Conservation (phyloP, 2,797 vertebrate species). For the Parauchenoglanis ngamensis region DNA sequence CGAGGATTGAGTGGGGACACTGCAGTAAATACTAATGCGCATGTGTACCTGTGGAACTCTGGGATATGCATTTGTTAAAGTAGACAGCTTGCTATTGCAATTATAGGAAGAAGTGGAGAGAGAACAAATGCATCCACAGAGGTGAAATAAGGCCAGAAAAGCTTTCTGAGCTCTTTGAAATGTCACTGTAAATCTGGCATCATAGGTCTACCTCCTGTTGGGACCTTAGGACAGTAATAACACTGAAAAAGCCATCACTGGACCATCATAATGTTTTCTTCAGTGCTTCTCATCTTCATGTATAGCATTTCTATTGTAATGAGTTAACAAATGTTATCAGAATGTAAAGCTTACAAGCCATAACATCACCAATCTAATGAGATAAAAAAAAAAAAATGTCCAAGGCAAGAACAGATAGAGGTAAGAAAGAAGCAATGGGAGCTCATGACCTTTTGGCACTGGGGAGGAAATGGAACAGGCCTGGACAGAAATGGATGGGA, state of each 20-base stretch:
- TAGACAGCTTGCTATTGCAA: slow-evolving; percentile 46
- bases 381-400: not conserved
- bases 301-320: not conserved
- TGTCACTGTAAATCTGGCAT: slow-evolving; percentile 15
- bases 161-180: slow-evolving; percentile 6
- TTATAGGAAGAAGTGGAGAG: slow-evolving; percentile 45
- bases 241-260: not conserved
- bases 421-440: not conserved
- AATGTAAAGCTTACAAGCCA: not conserved
- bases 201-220: not conserved
- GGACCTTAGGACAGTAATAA: not conserved
- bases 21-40: slow-evolving; percentile 20
- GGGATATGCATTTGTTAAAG: slow-evolving; percentile 40
- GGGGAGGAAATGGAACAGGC: not conserved
- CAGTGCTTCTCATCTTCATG: not conserved
- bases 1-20: slow-evolving; percentile 17
- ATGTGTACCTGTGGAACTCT: slow-evolving; percentile 27
- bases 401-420: not conserved
- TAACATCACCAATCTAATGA: no score
- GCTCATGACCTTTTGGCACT: not conserved
- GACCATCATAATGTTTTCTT: not conserved
- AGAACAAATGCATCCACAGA: slow-evolving; percentile 35
- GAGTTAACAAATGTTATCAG: not conserved
- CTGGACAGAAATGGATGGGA: not conserved
- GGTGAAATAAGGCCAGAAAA: slow-evolving; percentile 5